These are phyloP conservation scores for Anabacerthia variegaticeps DNA, from an alignment of 2,797 vertebrate genomes.

Conservation along the genomic window DNA sequence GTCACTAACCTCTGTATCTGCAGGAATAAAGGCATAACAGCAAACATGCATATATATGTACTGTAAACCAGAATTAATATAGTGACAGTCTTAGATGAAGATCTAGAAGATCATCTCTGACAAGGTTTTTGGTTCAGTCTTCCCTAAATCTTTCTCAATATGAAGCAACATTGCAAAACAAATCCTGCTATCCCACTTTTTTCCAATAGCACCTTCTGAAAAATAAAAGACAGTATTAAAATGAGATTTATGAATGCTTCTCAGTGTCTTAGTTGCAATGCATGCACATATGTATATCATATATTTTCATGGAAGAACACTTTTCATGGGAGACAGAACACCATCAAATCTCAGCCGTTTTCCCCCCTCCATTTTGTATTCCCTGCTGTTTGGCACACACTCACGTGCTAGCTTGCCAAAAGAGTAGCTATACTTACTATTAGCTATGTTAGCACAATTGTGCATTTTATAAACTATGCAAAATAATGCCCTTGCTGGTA, in stretches of 20 bases:
- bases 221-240: neutral
- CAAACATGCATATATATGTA: rapidly evolving
- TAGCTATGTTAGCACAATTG: constrained; percentile 11
- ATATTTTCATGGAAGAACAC: neutral
- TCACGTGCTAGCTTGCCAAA: neutral
- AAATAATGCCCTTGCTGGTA: neutral
- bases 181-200: neutral
- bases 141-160: neutral
- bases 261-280: neutral
- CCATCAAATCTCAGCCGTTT: neutral
- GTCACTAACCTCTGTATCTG: neutral
- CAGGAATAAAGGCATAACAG: neutral
- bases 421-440: neutral
- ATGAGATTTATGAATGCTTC: neutral
- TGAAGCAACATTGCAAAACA: neutral
- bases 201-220: neutral
- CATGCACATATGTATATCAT: neutral
- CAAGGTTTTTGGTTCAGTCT: neutral
- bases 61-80: neutral
- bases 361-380: constrained; percentile 16
- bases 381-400: constrained; percentile 23
- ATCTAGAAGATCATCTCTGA: neutral
- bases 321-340: neutral
- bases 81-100: neutral
- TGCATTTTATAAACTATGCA: neutral